Evolutionary conservation across 1,140 invertebrate genomes (phyloP).

Genomic region (Lepidostoma basale): DNA sequence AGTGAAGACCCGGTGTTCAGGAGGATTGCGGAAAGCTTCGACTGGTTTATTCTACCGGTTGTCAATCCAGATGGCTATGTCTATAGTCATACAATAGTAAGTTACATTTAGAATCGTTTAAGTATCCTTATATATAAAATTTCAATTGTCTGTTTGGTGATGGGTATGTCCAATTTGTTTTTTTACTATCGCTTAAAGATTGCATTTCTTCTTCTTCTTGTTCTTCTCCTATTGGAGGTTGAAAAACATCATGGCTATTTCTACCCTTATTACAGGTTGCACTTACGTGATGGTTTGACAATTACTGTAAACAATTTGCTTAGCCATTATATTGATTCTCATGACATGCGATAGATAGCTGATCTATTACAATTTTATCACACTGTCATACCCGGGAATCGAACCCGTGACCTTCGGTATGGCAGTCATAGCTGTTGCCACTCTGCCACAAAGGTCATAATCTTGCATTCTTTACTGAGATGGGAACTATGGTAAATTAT

Average conservation of each 20-base stretch:
- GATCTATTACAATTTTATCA: background rate
- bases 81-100: constrained; percentile 64
- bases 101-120: background rate
- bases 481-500: too few relatives aligned
- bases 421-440: too few relatives aligned
- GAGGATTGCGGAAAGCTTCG: constrained; percentile 61
- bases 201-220: background rate
- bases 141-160: background rate
- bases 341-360: too few relatives aligned
- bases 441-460: too few relatives aligned
- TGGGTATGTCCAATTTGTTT: background rate
- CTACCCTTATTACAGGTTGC: too few relatives aligned
- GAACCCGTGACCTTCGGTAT: too few relatives aligned
- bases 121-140: background rate
- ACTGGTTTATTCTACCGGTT: constrained; percentile 72
- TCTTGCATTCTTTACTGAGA: too few relatives aligned
- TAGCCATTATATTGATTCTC: too few relatives aligned
- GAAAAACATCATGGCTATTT: too few relatives aligned
- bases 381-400: too few relatives aligned
- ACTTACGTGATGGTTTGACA: background rate
- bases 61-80: constrained; percentile 78
- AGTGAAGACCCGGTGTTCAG: constrained; percentile 55
- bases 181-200: background rate
- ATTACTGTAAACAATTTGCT: background rate
- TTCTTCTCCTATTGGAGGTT: too few relatives aligned